These are phyloP conservation scores for Zygaena filipendulae DNA, from an alignment of 2,888 invertebrate genomes.

Conservation along the genomic window DNA sequence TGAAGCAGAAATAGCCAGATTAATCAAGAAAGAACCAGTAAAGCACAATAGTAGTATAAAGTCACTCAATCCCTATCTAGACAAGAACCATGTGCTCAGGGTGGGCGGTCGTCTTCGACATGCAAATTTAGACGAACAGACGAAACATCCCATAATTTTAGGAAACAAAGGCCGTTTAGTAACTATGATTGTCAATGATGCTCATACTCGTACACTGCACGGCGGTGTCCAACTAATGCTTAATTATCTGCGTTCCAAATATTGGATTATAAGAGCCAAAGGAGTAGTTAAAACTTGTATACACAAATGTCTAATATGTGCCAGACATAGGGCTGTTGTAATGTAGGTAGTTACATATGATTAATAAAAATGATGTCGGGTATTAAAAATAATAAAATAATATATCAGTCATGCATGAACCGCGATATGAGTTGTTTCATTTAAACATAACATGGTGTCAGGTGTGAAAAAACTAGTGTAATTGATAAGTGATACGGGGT, in stretches of 20 bases:
- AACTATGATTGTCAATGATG: constrained; percentile 16
- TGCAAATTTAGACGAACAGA: constrained; percentile 7
- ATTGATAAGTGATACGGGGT: too few relatives aligned
- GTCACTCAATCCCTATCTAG: constrained; percentile 16
- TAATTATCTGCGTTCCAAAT: constrained; percentile 16
- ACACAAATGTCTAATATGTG: constrained; percentile 18
- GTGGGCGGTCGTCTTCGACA: constrained; percentile 18
- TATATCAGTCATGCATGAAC: too few relatives aligned
- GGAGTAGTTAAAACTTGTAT: constrained; percentile 10
- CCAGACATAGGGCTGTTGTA: constrained; percentile 12
- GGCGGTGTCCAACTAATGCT: constrained; percentile 19
- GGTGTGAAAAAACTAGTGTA: too few relatives aligned
- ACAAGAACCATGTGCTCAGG: constrained; percentile 14
- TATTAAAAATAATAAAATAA: too few relatives aligned
- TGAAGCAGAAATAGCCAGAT: constrained; percentile 5
- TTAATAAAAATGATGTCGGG: too few relatives aligned
- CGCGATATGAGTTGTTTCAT: too few relatives aligned
- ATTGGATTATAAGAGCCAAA: constrained; percentile 19
- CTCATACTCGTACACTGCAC: constrained; percentile 18
- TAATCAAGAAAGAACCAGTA: constrained; percentile 6
- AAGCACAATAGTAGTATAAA: constrained; percentile 13
- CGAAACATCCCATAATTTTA: constrained; percentile 18
- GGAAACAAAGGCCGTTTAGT: constrained; percentile 14
- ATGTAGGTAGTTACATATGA: too few relatives aligned
- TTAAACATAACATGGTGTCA: too few relatives aligned